These are phyloP conservation scores for Cosmia trapezina DNA, from an alignment of 2,888 invertebrate genomes.

Conservation along the genomic window DNA sequence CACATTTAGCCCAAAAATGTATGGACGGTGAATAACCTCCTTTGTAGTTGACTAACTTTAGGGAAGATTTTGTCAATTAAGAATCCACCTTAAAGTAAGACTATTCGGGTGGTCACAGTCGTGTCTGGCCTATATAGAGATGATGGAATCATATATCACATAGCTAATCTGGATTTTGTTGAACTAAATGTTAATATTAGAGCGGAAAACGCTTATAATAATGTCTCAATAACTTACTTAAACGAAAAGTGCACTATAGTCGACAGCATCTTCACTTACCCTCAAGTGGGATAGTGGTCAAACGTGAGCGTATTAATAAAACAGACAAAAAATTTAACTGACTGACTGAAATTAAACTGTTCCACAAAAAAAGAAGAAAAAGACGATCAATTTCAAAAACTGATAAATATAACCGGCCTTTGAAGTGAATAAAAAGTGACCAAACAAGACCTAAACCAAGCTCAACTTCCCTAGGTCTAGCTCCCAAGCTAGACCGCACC, in stretches of 20 bases:
- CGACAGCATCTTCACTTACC: neutral
- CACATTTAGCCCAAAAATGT: no score
- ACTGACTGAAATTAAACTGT: no score
- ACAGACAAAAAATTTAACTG: neutral
- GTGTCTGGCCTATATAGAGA: neutral
- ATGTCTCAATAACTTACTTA: neutral
- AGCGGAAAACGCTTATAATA: constrained; percentile 12
- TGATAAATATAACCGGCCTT: neutral
- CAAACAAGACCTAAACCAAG: neutral
- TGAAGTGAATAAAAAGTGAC: neutral
- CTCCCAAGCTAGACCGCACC: constrained; percentile 55
- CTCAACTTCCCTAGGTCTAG: constrained; percentile 53
- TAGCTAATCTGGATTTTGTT: neutral
- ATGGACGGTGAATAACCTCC: no score
- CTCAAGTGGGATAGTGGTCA: neutral
- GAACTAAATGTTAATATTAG: neutral
- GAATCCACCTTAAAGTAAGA: no score
- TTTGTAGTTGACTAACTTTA: no score
- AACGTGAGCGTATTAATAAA: neutral
- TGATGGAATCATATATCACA: neutral
- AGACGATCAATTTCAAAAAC: neutral
- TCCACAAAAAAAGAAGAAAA: neutral
- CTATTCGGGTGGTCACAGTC: no score
- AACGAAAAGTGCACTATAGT: neutral
- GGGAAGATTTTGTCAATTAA: no score